phyloP scores from a whole-genome alignment of 2,113 vertebrate genomes.

The Sander lucioperca region DNA sequence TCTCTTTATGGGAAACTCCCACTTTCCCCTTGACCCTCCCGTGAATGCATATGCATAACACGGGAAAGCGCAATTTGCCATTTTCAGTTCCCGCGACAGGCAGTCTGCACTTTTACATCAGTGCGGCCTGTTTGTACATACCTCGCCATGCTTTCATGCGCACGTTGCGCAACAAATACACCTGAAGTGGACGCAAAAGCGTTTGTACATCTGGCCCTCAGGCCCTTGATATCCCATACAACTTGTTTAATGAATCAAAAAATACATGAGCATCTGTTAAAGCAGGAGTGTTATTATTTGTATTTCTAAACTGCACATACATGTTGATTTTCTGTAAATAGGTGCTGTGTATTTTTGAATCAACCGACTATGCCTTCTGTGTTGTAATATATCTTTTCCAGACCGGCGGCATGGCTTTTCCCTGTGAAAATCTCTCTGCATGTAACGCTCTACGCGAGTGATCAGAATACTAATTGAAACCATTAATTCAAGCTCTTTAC shows the following conservation, averaged over 20 bases:
- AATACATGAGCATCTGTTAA: background rate
- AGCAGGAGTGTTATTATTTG: background rate
- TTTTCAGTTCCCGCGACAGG: too few species aligned
- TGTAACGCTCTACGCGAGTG: conserved; percentile 36
- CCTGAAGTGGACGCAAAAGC: too few species aligned
- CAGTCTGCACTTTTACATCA: too few species aligned
- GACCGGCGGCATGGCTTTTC: conserved; percentile 34
- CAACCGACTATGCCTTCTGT: background rate
- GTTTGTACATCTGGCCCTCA: background rate
- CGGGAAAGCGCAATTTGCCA: too few species aligned
- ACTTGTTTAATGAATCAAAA: background rate
- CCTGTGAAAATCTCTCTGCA: conserved; percentile 38
- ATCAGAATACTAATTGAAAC: conserved; percentile 60
- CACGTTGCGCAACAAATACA: too few species aligned
- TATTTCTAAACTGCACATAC: background rate
- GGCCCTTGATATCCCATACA: background rate
- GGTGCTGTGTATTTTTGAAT: conserved; percentile 31
- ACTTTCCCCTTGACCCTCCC: too few species aligned
- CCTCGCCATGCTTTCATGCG: too few species aligned
- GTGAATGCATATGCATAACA: too few species aligned
- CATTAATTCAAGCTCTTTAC: conserved; percentile 59
- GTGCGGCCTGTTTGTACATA: too few species aligned
- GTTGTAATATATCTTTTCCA: conserved; percentile 37
- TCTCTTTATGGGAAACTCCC: too few species aligned
- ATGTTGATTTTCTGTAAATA: conserved; percentile 25